Base-by-base conservation (phyloP, 2,113 vertebrate genomes). In the Hemichromis elongatus region DNA sequence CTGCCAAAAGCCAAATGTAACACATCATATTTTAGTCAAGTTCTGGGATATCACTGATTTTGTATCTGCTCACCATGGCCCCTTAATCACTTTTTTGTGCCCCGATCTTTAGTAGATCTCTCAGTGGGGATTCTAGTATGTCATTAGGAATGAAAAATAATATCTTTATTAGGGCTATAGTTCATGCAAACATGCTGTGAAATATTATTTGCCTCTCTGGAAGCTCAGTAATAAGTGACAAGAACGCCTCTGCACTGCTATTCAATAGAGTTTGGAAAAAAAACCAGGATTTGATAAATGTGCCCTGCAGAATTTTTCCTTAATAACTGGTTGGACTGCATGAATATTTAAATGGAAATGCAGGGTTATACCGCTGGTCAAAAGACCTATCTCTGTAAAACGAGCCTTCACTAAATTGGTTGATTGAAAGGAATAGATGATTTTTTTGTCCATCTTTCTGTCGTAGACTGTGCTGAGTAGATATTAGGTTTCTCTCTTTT, bases 301-400 rank as follows among this genome's bases (percentile, higher is more conserved):
- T 81, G 68, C 84, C 78, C 79, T 79, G 66, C 30, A 85, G 78
- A 84, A 37, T 73, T 68, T 68, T 57, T 9, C 8, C 35, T 81
- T 80, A 70, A 82, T 92, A 88, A 89, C 86, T 88, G 82, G 83
- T 80, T 81, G 84, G 56, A 86, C 66, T 66, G 61, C 75, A 81
- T 92, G 68, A 86, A 93, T 92, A 87, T 91, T 90, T 90, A 82
- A 86, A 89, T 84, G 52, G 2, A 86, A 85, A 87, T 61, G 21
- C 33, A 26, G 70, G 40, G 79, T 63, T 77, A 83, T 37, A 85
- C 90, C 86, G 82, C 83, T 77, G 90, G 85, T 90, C 90, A 92
- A 82, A 88, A 79, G 82, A 80, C 54, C 35, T 59, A 75, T 89
- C 78, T 79, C 47, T 88, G 54, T 89, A 82, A 83, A 91, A 90